These are phyloP conservation scores for Barypeithes pellucidus DNA, from an alignment of 2,888 invertebrate species.

Conservation along the genomic window DNA sequence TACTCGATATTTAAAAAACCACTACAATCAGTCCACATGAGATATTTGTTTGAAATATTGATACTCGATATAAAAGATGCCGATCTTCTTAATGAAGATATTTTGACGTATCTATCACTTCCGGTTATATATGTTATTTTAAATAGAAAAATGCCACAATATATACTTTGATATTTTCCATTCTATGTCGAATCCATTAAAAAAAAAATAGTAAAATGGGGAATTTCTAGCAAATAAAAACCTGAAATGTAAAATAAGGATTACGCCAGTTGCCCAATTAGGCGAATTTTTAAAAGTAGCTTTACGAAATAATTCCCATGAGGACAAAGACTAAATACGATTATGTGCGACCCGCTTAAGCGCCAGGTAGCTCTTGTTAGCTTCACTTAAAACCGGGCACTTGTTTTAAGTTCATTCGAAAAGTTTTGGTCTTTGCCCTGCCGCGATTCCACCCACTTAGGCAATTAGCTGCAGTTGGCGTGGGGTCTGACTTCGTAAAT, in stretches of 20 bases:
- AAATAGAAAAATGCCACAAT: too few relatives aligned
- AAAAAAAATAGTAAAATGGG: too few relatives aligned
- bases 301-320: slow-evolving; percentile 17
- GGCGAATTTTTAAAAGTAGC: slow-evolving; percentile 25
- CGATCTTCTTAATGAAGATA: too few relatives aligned
- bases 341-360: slow-evolving; percentile 8
- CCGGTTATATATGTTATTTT: too few relatives aligned
- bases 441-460: slow-evolving; percentile 43
- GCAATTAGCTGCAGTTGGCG: slow-evolving; percentile 50
- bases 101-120: too few relatives aligned
- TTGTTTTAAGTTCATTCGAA: slow-evolving; percentile 36
- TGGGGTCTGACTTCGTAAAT: slow-evolving; percentile 31
- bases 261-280: slow-evolving; percentile 26
- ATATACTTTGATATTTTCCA: too few relatives aligned
- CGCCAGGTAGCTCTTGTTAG: not conserved
- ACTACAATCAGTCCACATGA: too few relatives aligned
- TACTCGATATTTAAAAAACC: too few relatives aligned
- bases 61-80: too few relatives aligned
- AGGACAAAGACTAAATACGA: slow-evolving; percentile 26
- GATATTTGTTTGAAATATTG: too few relatives aligned
- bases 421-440: slow-evolving; percentile 39
- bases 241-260: slow-evolving; percentile 6
- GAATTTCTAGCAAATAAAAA: too few relatives aligned
- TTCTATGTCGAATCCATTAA: too few relatives aligned
- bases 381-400: slow-evolving; percentile 27